A percentile compares a stretch with the other conserved stretches of the same genome.
These are phyloP conservation scores for Pristiophorus japonicus DNA, from an alignment of 2,113 vertebrate species.

Conservation along the genomic window DNA sequence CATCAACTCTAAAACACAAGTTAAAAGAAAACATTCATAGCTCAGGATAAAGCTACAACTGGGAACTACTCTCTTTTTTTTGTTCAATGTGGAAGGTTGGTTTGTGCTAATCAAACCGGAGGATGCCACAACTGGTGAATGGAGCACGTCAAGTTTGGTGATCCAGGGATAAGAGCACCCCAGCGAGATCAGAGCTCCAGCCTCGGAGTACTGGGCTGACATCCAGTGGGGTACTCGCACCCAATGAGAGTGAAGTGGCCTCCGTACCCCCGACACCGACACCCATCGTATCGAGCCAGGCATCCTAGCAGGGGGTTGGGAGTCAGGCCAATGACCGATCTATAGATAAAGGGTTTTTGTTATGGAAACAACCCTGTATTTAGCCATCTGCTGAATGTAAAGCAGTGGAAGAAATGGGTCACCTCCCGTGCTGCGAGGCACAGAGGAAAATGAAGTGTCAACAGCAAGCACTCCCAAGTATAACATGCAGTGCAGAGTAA, in stretches of 20 bases:
- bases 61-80: not conserved
- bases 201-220: not conserved
- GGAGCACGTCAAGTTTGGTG: not conserved
- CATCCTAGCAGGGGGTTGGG: not conserved
- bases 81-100: not conserved
- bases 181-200: not conserved
- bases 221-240: not conserved
- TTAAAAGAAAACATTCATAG: not conserved
- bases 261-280: not conserved
- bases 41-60: not conserved
- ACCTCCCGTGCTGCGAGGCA: not conserved
- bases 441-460: not conserved
- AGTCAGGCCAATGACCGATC: not conserved
- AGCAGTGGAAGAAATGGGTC: not conserved
- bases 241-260: not conserved
- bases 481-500: not conserved
- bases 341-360: not conserved
- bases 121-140: not conserved
- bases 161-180: not conserved
- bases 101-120: not conserved
- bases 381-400: not conserved
- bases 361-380: not conserved
- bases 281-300: not conserved
- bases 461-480: not conserved
- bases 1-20: not conserved